A percentile compares a stretch with the other conserved stretches of the same genome.
Conservation (phyloP, 2,888 invertebrate genomes). For the Ligdia adustata region DNA sequence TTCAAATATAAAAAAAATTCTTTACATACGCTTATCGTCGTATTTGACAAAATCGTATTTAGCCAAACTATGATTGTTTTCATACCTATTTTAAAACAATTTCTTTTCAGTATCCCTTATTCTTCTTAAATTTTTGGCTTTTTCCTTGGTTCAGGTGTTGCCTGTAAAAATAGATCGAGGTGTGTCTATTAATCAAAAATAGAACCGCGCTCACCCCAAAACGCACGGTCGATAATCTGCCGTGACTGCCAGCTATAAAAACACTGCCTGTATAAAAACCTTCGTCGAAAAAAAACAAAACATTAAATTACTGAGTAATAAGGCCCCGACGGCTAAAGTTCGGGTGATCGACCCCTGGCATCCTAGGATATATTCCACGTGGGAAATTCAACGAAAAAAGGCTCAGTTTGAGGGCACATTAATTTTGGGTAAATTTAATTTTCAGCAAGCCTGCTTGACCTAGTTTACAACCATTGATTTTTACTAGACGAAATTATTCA, state of each 20-base stretch:
- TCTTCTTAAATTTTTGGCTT: too few species aligned
- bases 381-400: constrained; percentile 71
- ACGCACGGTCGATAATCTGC: constrained; percentile 70
- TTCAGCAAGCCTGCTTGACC: constrained; percentile 28
- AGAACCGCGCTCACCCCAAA: constrained; percentile 40
- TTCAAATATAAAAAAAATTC: too few species aligned
- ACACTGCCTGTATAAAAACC: constrained; percentile 65
- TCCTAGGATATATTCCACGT: constrained; percentile 72
- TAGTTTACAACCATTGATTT: constrained; percentile 19
- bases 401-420: constrained; percentile 42
- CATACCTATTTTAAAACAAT: too few species aligned
- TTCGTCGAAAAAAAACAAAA: constrained; percentile 66
- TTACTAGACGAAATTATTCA: too few species aligned
- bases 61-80: too few species aligned
- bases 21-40: too few species aligned
- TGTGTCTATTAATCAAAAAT: constrained; percentile 53
- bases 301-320: constrained; percentile 80
- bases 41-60: too few species aligned
- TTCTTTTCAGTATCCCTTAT: too few species aligned
- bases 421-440: constrained; percentile 39
- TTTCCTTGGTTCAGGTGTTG: too few species aligned
- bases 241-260: constrained; percentile 79
- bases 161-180: constrained; percentile 25
- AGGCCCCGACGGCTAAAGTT: constrained; percentile 64
- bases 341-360: constrained; percentile 71